A percentile compares a stretch with the other conserved stretches of the same genome.
Conservation (phyloP, 2,888 invertebrate species). For the Drosophila subquinaria region DNA sequence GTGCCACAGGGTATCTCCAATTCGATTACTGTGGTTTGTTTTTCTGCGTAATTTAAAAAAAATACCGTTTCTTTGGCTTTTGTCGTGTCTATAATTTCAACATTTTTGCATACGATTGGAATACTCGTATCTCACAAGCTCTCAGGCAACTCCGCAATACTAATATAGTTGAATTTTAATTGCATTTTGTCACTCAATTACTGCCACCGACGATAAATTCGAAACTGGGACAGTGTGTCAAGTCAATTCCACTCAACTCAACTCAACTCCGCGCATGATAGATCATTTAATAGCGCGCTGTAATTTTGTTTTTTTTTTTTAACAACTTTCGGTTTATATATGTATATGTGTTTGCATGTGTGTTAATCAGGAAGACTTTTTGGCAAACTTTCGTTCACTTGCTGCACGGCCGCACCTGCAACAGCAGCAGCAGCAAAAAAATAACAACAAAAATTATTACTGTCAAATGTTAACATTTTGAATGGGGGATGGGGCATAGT, state of each 20-base stretch:
- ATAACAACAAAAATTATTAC: slow-evolving; percentile 46
- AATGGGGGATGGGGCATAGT: slow-evolving; percentile 17
- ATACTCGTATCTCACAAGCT: slow-evolving; percentile 2
- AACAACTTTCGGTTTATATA: not conserved
- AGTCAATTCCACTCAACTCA: slow-evolving; percentile 45
- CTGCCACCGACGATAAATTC: slow-evolving; percentile 39
- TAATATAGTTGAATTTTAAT: slow-evolving; percentile 61
- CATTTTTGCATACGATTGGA: slow-evolving; percentile 33
- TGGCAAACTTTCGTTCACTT: slow-evolving; percentile 50
- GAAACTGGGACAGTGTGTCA: slow-evolving; percentile 80
- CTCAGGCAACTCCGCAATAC: slow-evolving; percentile 15
- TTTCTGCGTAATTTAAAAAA: not conserved
- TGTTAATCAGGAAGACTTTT: slow-evolving; percentile 73
- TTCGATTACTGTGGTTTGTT: not conserved
- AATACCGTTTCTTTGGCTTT: not conserved
- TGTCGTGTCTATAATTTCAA: slow-evolving; percentile 30
- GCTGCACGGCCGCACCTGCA: slow-evolving; percentile 61
- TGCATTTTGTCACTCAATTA: slow-evolving; percentile 80
- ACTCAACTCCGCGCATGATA: slow-evolving; percentile 32
- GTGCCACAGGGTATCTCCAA: not conserved
- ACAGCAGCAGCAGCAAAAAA: slow-evolving; percentile 2
- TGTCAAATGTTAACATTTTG: slow-evolving; percentile 62
- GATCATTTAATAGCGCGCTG: slow-evolving; percentile 44
- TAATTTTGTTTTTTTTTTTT: slow-evolving; percentile 21
- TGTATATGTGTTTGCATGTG: slow-evolving; percentile 26